Conservation (phyloP, 2,888 invertebrate genomes). For the Ophion slaviceki region DNA sequence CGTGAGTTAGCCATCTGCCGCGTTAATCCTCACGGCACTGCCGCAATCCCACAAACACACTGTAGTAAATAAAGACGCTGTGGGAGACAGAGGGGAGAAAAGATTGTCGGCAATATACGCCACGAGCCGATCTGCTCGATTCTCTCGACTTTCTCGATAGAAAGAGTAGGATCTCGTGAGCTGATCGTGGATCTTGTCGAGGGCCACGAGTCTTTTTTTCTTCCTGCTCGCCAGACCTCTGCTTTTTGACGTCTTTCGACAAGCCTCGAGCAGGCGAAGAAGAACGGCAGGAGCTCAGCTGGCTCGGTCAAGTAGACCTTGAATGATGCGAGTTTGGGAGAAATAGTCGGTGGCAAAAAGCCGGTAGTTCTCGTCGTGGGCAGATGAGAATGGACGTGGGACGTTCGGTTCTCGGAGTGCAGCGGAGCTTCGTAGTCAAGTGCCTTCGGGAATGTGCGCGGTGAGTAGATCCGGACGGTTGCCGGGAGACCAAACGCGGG, state of each 20-base stretch:
- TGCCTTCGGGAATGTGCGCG: not conserved
- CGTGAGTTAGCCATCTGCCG: conserved; percentile 33
- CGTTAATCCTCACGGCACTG: not conserved
- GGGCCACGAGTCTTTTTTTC: not conserved
- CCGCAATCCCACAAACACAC: not conserved
- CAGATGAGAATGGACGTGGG: not conserved
- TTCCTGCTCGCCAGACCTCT: not conserved
- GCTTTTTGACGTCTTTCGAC: not conserved
- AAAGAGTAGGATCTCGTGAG: too few species aligned
- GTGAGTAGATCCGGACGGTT: too few species aligned
- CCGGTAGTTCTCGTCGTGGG: not conserved
- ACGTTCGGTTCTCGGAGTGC: not conserved
- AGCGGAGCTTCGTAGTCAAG: not conserved
- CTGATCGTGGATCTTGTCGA: too few species aligned
- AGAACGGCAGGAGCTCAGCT: not conserved
- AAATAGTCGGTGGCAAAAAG: not conserved
- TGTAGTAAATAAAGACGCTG: not conserved
- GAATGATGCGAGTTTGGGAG: not conserved
- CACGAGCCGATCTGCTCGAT: conserved; percentile 41
- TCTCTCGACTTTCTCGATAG: conserved; percentile 44
- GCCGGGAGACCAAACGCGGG: too few species aligned
- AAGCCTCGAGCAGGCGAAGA: not conserved
- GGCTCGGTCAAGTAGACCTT: not conserved
- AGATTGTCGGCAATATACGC: conserved; percentile 37
- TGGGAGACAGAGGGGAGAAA: conserved; percentile 14